A percentile compares a stretch with the other conserved stretches of the same genome.
Conservation (phyloP, 1,140 invertebrate genomes). For the Procambarus clarkii region DNA sequence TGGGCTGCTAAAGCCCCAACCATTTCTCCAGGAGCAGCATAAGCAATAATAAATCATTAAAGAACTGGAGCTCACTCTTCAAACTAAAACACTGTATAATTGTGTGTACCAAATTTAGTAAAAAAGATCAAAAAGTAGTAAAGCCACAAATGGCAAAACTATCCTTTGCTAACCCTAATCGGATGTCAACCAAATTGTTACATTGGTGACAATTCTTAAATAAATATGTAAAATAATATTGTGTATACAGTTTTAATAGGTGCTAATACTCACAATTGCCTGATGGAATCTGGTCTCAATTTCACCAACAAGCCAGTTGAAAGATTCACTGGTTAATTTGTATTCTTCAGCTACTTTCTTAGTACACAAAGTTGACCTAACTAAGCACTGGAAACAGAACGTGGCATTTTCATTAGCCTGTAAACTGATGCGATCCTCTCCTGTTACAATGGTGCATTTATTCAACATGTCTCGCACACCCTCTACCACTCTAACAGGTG, state of each 20-base stretch:
- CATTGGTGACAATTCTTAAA: too few relatives aligned
- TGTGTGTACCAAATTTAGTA: too few relatives aligned
- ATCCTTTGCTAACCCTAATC: too few relatives aligned
- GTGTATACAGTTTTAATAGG: too few relatives aligned
- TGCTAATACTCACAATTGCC: constrained; percentile 84
- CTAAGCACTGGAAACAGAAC: constrained; percentile 95
- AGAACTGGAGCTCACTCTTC: too few relatives aligned
- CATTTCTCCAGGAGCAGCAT: constrained; percentile 96
- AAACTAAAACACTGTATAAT: too few relatives aligned
- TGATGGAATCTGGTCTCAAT: constrained; percentile 99
- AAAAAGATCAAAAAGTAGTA: too few relatives aligned
- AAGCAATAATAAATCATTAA: not conserved
- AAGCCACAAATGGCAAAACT: too few relatives aligned
- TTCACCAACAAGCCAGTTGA: constrained; percentile 99
- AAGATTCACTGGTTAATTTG: constrained; percentile 94
- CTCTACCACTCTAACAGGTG: constrained; percentile 80
- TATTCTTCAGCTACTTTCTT: constrained; percentile 98
- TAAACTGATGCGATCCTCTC: constrained; percentile 94
- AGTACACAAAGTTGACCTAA: constrained; percentile 95
- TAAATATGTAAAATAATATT: too few relatives aligned
- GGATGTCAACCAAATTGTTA: too few relatives aligned
- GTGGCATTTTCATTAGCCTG: constrained; percentile 99
- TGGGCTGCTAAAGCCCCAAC: constrained; percentile 98
- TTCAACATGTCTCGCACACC: constrained; percentile 90
- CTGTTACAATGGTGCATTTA: constrained; percentile 95